These are phyloP conservation scores for Cheilosia scutellata DNA, from an alignment of 2,888 invertebrate genomes.

Conservation along the genomic window DNA sequence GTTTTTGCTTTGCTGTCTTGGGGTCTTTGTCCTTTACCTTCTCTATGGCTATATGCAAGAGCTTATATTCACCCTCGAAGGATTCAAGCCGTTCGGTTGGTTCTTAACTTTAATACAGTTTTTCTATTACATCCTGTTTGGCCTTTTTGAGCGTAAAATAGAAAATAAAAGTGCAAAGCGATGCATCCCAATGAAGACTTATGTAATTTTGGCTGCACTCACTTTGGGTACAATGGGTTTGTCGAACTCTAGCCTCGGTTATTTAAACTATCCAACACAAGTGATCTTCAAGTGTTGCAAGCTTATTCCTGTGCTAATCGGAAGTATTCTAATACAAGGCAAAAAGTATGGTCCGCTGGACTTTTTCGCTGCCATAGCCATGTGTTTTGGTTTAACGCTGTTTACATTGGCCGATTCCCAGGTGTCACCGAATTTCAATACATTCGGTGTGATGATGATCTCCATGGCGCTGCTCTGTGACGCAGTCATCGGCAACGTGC, in stretches of 20 bases:
- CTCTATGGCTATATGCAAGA: constrained; percentile 97
- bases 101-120: constrained; percentile 97
- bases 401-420: constrained; percentile 94
- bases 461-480: constrained; percentile 95
- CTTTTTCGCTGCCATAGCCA: constrained; percentile 92
- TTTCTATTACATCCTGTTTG: constrained; percentile 92
- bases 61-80: constrained; percentile 95
- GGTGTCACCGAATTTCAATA: constrained; percentile 90
- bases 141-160: constrained; percentile 88
- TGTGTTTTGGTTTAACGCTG: constrained; percentile 95
- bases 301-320: constrained; percentile 96
- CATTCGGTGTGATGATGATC: constrained; percentile 90
- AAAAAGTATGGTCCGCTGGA: constrained; percentile 94
- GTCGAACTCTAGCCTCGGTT: constrained; percentile 96
- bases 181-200: constrained; percentile 92
- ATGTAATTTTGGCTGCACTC: constrained; percentile 92
- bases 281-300: constrained; percentile 99
- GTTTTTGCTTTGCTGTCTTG: constrained; percentile 90
- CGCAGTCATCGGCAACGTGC: constrained; percentile 98
- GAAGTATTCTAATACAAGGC: constrained; percentile 95
- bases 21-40: constrained; percentile 94
- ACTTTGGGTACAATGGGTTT: constrained; percentile 98
- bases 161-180: constrained; percentile 86
- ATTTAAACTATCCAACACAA: constrained; percentile 98
- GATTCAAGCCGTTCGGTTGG: constrained; percentile 95